Evolutionary conservation across 1,140 invertebrate species (phyloP), one percentile per base, ranked within the genome.

Genomic region (Temnothorax nylanderi): DNA sequence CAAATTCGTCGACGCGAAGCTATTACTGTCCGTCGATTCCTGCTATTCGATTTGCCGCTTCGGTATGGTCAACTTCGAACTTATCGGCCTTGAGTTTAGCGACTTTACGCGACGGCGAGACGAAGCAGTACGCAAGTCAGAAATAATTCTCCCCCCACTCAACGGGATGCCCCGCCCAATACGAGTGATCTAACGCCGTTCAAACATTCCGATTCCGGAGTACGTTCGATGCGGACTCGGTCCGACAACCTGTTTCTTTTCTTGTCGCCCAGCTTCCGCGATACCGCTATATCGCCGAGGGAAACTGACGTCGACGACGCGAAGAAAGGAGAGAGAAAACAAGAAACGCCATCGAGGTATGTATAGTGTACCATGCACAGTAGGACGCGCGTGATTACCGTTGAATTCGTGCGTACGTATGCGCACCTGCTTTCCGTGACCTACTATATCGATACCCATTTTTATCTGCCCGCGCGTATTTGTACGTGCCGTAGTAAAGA

Each of bases 131-230:
- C 60, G 44, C 69, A 49, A 64, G 44, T 77, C 44, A 44, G 8
- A 44, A 65, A 54, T 65, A 65, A 49, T 44, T 71, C 62, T 26
- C 26, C 34, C 60, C 67, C 32, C 7, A 72, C 76, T 6, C 21
- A 4, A 76, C n/a, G 13, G 11, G 34, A 85, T 74, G 93, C 93
- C 94, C 94, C 94, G 93, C 94, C 94, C 94, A 91, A 94, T 92
- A 92, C 89, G 86, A 93, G 60, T 93, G 82, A 32, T 86, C 64
- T 87, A 88, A 76, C 72, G 65, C 44, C 47, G 47, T 75, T 72
- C 86, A 88, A 89, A 90, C 88, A 86, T 87, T 91, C 89, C 69
- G 72, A 86, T 87, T 91, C 89, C 69, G 72, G 41, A 18, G 60
- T 47, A 47, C 18, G 80, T 49, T 51, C 18, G 51, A 58, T 47